phyloP scores from a whole-genome alignment of 2,797 vertebrate genomes.

The Carduelis carduelis region DNA sequence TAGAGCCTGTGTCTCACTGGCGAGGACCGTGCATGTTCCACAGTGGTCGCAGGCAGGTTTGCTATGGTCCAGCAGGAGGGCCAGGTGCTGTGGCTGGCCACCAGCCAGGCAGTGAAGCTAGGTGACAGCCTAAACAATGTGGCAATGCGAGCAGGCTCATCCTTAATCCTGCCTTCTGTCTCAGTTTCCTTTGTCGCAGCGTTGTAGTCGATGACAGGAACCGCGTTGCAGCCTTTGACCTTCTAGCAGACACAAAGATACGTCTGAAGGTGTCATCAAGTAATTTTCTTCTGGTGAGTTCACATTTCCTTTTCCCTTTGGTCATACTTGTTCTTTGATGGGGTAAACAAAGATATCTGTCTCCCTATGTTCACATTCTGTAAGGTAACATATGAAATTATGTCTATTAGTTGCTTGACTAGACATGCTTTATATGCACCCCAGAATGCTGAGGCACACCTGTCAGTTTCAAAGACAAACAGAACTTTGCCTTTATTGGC shows the following conservation, averaged over 20 bases:
- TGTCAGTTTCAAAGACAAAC: neutral
- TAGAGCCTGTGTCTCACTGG: neutral
- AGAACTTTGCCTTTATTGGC: neutral
- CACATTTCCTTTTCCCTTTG: neutral
- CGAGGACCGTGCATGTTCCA: rapidly evolving
- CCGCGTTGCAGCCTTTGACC: constrained; percentile 76
- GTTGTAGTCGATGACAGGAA: constrained; percentile 78
- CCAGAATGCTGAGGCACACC: neutral
- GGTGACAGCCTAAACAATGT: neutral
- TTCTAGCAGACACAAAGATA: constrained; percentile 78
- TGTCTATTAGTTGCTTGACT: neutral
- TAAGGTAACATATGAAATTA: neutral
- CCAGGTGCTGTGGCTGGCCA: neutral
- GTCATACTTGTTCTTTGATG: neutral
- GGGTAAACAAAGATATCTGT: neutral
- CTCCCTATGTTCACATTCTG: neutral
- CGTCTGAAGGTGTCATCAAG: constrained; percentile 73
- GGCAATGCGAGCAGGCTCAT: neutral
- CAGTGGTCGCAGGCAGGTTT: neutral
- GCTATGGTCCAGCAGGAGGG: neutral
- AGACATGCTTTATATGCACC: neutral
- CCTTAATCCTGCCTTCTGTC: neutral
- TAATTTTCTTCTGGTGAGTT: constrained; percentile 85
- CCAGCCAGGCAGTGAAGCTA: neutral
- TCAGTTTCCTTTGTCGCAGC: constrained; percentile 88